Conservation (phyloP, 1,140 invertebrate species). For the Kradibia gibbosae region DNA sequence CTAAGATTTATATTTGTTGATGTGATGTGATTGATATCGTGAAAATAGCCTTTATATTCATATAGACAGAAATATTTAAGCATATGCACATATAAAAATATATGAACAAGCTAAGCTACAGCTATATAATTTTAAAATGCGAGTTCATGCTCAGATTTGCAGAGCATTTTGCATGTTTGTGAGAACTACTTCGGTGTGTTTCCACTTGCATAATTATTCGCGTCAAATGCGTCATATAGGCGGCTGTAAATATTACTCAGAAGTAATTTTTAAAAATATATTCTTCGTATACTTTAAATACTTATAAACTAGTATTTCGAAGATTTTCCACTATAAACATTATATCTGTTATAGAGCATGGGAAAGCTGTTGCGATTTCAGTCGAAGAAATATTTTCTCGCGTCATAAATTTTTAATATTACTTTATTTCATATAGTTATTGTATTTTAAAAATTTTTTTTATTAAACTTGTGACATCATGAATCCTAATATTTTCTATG, state of each 20-base stretch:
- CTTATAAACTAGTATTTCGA: constrained; percentile 25
- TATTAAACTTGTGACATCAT: background rate
- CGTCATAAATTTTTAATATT: constrained; percentile 37
- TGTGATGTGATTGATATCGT: constrained; percentile 57
- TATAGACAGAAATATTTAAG: constrained; percentile 33
- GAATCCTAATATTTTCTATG: background rate
- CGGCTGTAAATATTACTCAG: constrained; percentile 44
- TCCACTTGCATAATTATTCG: constrained; percentile 29
- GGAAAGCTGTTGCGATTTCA: constrained; percentile 42
- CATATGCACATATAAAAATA: constrained; percentile 27
- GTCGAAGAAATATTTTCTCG: constrained; percentile 26
- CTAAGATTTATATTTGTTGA: constrained; percentile 57
- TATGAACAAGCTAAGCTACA: constrained; percentile 35
- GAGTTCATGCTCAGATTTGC: constrained; percentile 30
- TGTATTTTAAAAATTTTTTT: constrained; percentile 28
- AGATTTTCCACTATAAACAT: constrained; percentile 13
- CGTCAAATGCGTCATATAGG: background rate
- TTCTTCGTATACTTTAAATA: constrained; percentile 22
- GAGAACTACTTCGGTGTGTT: background rate
- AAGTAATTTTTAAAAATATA: constrained; percentile 20
- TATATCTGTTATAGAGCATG: constrained; percentile 2
- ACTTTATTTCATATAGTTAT: background rate
- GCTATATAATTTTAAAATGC: background rate
- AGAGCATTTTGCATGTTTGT: background rate
- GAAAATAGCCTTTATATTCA: constrained; percentile 49